These are phyloP conservation scores for Amniataba percoides DNA, from an alignment of 2,797 vertebrate genomes.

Conservation along the genomic window DNA sequence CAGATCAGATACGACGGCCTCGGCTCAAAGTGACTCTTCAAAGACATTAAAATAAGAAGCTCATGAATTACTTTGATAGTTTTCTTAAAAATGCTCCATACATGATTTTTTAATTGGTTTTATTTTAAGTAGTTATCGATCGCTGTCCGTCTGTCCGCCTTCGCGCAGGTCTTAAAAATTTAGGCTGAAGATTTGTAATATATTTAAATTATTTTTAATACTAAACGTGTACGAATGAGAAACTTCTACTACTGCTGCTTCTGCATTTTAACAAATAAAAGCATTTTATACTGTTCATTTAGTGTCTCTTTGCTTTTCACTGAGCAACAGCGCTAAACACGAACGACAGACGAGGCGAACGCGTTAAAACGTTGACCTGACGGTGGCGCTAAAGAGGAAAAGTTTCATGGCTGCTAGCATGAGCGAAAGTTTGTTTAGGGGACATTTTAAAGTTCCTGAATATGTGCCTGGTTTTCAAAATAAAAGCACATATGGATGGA, in stretches of 20 bases:
- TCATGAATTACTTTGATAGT: conserved; percentile 28
- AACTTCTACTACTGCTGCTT: conserved; percentile 48
- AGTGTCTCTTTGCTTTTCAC: too few species aligned
- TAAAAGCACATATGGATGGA: too few species aligned
- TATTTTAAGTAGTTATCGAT: conserved; percentile 26
- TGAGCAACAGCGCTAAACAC: too few species aligned
- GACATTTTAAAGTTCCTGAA: too few species aligned
- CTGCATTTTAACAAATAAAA: conserved; percentile 75
- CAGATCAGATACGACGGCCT: background rate
- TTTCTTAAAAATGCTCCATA: conserved; percentile 2
- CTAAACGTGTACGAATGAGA: conserved; percentile 44
- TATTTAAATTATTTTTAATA: conserved; percentile 81
- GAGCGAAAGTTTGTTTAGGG: too few species aligned
- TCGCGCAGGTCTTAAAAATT: conserved; percentile 23
- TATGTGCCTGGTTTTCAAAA: too few species aligned
- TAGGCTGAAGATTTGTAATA: conserved; percentile 67
- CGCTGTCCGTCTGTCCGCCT: conserved; percentile 5
- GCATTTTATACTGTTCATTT: conserved; percentile 68
- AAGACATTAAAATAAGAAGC: background rate
- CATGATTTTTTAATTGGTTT: conserved; percentile 45
- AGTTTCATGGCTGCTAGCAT: too few species aligned
- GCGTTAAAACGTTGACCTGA: too few species aligned
- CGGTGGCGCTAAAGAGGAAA: too few species aligned
- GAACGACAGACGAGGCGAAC: too few species aligned
- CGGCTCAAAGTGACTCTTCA: conserved; percentile 10